Evolutionary conservation across 1,140 invertebrate genomes (phyloP), one percentile per base, ranked within the genome.

Genomic region (Drosophila arawakana): DNA sequence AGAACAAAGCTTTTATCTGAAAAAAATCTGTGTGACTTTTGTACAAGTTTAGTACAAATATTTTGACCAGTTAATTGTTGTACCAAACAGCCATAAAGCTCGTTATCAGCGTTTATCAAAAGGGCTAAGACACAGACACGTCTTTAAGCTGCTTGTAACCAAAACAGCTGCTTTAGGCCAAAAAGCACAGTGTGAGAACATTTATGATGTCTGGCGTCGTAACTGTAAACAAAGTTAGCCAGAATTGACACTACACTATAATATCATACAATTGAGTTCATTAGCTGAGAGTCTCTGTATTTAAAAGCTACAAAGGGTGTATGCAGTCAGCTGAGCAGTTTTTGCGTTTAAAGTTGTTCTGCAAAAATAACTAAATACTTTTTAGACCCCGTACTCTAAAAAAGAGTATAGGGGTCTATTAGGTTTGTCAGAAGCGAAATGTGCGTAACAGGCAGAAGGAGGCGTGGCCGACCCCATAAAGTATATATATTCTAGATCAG

Each of bases 221-320:
- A 86, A 81, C 81, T 77, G 81, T 86, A 86, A 78, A 84, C 68
- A 69, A 81, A 72, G 67, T 73, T 63, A 5, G 74, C 71, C 66
- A 81, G 78, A 69, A 81, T 79, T 73, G 63, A 75, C 75, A 78
- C 67, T 70, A 65, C 47, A 35, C 57, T 30, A 63, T 50, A 65
- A 54, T 46, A 63, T 50, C 60, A 54, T 46, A 58, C 74, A 78
- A 85, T 85, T 85, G 70, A 68, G 50, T 73, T 86, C 71, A 78
- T 76, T 76, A 73, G 66, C 61, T 62, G 15, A 35, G 10, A 34
- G 50, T 35, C 25, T 6, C 25, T 30, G 25, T 30, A 30, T 2
- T 30, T 30, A 5, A 6, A 30, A 6, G 25, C 25, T 5, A 30
- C 25, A 30, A 30, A 30, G 25, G 25, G 25, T 30, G 18, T 21